Evolutionary conservation across 2,113 vertebrate genomes (phyloP).

Genomic region (Plestiodon gilberti): DNA sequence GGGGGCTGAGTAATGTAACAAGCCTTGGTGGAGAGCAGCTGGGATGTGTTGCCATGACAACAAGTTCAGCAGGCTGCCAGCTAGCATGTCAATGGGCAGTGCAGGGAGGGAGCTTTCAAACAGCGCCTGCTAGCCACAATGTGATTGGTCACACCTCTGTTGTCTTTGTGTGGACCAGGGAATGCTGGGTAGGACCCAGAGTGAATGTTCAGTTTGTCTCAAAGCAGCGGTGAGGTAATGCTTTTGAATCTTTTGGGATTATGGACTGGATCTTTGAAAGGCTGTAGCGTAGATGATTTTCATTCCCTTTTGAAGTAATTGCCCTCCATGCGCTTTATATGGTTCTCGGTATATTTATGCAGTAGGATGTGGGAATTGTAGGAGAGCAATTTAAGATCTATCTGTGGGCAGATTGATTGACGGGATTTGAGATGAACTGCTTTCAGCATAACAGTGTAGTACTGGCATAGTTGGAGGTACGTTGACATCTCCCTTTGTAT

Average conservation of each 20-base stretch:
- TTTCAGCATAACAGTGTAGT: conserved; percentile 1
- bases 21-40: conserved; percentile 78
- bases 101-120: conserved; percentile 80
- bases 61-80: conserved; percentile 83
- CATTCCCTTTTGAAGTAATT: conserved; percentile 50
- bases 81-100: conserved; percentile 84
- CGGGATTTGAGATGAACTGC: not conserved
- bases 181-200: conserved; percentile 90
- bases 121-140: conserved; percentile 78
- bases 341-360: not conserved
- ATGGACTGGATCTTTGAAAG: conserved; percentile 74
- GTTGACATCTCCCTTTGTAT: not conserved
- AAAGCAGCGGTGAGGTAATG: conserved; percentile 80
- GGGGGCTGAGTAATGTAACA: conserved; percentile 66
- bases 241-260: conserved; percentile 78
- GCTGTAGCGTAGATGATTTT: conserved; percentile 76
- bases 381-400: conserved; percentile 33
- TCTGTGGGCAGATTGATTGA: conserved; percentile 4
- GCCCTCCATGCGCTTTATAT: conserved; percentile 14
- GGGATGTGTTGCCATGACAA: conserved; percentile 89
- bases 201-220: conserved; percentile 89
- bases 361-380: conserved; percentile 12
- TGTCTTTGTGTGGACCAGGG: conserved; percentile 90
- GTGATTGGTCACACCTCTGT: conserved; percentile 97
- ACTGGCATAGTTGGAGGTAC: not conserved